Conservation (phyloP, 2,797 vertebrate species). For the Ataeniobius toweri region DNA sequence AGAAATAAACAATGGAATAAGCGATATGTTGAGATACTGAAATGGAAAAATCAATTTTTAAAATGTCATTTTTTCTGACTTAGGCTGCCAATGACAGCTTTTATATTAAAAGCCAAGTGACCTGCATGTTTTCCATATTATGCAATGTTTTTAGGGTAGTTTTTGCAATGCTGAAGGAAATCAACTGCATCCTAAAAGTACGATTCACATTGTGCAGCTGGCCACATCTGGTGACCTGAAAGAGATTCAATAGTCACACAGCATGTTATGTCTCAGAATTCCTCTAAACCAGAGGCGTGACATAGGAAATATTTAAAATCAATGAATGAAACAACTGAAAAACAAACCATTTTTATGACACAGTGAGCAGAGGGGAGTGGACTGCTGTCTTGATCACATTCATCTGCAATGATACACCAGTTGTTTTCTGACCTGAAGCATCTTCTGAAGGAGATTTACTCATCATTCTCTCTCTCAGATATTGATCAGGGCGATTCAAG, state of each 20-base stretch:
- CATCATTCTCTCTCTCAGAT: neutral
- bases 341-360: neutral
- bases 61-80: neutral
- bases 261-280: neutral
- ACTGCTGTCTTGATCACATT: neutral
- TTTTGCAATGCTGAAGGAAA: neutral
- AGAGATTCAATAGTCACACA: neutral
- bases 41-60: neutral
- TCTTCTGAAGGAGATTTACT: neutral
- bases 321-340: conserved; percentile 5
- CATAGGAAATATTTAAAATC: conserved; percentile 4
- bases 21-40: neutral
- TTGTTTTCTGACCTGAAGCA: conserved; percentile 9
- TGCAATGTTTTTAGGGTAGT: too few species aligned
- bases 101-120: neutral
- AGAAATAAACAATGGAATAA: neutral
- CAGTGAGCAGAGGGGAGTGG: neutral
- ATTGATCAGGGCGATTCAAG: conserved; percentile 23
- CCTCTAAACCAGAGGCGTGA: neutral
- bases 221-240: neutral
- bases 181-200: neutral
- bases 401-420: conserved; percentile 14
- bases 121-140: neutral
- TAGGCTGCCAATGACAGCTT: neutral
- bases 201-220: neutral